phyloP scores from a whole-genome alignment of 2,888 invertebrate species.

The Leptogaster cylindrica region DNA sequence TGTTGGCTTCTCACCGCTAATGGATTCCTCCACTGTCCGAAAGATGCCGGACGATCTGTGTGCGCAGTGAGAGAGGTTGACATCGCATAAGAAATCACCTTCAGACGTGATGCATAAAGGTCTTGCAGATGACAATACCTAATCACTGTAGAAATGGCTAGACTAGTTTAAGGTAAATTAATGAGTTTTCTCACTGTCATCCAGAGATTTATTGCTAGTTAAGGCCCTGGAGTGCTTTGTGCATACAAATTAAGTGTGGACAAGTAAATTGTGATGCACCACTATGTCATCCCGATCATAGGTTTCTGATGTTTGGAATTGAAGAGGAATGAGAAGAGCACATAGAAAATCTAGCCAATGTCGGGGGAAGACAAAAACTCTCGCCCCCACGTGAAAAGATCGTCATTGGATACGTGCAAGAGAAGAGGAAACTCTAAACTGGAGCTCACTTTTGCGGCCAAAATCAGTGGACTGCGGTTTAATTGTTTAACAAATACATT shows the following conservation, averaged over 20 bases:
- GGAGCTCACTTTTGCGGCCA: constrained; percentile 23
- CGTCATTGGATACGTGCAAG: background rate
- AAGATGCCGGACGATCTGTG: constrained; percentile 12
- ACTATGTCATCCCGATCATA: constrained; percentile 1
- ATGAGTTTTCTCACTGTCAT: constrained; percentile 41
- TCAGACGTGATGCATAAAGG: constrained; percentile 30
- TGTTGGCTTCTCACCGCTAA: constrained; percentile 29
- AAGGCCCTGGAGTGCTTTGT: constrained; percentile 30
- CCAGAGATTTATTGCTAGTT: constrained; percentile 35
- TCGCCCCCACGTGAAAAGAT: constrained; percentile 19
- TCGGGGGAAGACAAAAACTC: constrained; percentile 19
- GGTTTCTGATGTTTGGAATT: background rate
- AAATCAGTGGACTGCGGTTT: constrained; percentile 38
- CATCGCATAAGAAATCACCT: constrained; percentile 34
- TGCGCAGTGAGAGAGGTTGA: too few relatives aligned
- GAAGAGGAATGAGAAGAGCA: constrained; percentile 20
- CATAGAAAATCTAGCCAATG: background rate
- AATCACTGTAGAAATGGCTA: background rate
- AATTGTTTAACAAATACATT: constrained; percentile 27
- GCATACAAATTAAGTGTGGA: constrained; percentile 36
- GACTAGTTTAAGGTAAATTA: constrained; percentile 42
- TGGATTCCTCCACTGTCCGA: constrained; percentile 6
- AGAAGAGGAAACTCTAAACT: constrained; percentile 1
- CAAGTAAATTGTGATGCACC: constrained; percentile 33
- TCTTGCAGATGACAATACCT: constrained; percentile 6